Evolutionary conservation across 2,888 invertebrate genomes (phyloP), one percentile per base, ranked within the genome.

Genomic region (Limnephilus auricula): DNA sequence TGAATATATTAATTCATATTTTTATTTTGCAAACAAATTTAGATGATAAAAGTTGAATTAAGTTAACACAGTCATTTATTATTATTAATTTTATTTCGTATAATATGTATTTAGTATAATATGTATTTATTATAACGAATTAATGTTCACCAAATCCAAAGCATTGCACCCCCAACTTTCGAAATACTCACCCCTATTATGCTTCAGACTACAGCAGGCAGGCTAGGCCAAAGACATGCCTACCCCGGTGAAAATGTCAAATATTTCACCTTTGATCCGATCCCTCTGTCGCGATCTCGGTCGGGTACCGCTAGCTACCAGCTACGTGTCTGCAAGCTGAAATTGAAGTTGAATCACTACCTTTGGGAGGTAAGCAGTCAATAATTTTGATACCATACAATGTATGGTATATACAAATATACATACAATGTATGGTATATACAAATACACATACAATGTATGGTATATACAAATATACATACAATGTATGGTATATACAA

Each of bases 201-300:
- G n/a, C 45, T 25, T n/a, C 50, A 40, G 78, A 31, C 32, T 85
- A 34, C 85, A 3, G 65, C 79, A 25, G 13, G 31, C 79, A 25
- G 37, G 90, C 50, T 83, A 84, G 79, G 79, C 92, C 92, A 92
- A 92, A 92, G 92, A 90, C 91, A 92, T 92, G 92, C 92, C 92
- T 91, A 80, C 84, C n/a, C 83, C 91, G 65, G 79, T 89, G 92
- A 92, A 92, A 92, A 92, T 92, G 92, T 92, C 92, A 92, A 92
- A 92, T 92, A 92, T 92, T 92, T 87, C 90, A 80, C 40, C 92
- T 92, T 92, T 92, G 92, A 92, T 92, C 91, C 65, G 25, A 25
- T 65, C 65, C 65, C 65, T 65, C 65, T 65, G 25, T 65, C 65
- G 65, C 65, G 65, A 65, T 65, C 65, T 65, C 65, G 65, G 65